Evolutionary conservation across 2,888 invertebrate genomes (phyloP).

Genomic region (Calephelis perditalis): DNA sequence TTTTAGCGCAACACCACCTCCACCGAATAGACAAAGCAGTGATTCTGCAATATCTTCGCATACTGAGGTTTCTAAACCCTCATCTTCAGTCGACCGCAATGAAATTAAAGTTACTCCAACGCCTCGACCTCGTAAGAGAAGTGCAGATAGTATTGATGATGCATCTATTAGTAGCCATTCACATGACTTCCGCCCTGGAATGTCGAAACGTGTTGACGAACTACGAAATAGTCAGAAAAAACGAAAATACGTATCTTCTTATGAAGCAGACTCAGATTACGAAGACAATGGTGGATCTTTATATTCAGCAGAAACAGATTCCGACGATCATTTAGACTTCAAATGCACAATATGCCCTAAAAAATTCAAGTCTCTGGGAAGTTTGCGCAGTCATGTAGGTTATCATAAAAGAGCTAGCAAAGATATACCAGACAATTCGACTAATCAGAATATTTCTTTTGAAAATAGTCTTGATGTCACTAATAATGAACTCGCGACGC

Average conservation of each 20-base stretch:
- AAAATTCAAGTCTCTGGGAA: conserved; percentile 40
- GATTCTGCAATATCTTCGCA: conserved; percentile 69
- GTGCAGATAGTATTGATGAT: conserved; percentile 53
- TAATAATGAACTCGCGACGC: conserved; percentile 2
- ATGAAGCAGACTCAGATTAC: conserved; percentile 53
- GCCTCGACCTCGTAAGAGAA: conserved; percentile 50
- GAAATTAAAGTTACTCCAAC: conserved; percentile 44
- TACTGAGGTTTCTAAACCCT: conserved; percentile 58
- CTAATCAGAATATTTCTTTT: not conserved
- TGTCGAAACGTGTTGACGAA: conserved; percentile 56
- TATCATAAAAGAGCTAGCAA: conserved; percentile 34
- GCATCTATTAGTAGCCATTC: conserved; percentile 50
- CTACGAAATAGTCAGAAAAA: conserved; percentile 48
- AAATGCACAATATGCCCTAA: conserved; percentile 53
- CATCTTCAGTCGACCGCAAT: conserved; percentile 36
- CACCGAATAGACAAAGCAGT: conserved; percentile 64
- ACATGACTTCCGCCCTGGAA: conserved; percentile 46
- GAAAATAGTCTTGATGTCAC: conserved; percentile 1
- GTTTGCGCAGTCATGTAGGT: conserved; percentile 43
- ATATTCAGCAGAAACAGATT: conserved; percentile 57
- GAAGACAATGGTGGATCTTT: conserved; percentile 53
- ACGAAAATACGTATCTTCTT: conserved; percentile 37
- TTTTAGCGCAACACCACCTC: conserved; percentile 53
- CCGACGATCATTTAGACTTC: conserved; percentile 53
- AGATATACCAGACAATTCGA: conserved; percentile 9